Base-by-base conservation (phyloP, 92 coral and sea anemone genomes). In the Pocillopora grandis region DNA sequence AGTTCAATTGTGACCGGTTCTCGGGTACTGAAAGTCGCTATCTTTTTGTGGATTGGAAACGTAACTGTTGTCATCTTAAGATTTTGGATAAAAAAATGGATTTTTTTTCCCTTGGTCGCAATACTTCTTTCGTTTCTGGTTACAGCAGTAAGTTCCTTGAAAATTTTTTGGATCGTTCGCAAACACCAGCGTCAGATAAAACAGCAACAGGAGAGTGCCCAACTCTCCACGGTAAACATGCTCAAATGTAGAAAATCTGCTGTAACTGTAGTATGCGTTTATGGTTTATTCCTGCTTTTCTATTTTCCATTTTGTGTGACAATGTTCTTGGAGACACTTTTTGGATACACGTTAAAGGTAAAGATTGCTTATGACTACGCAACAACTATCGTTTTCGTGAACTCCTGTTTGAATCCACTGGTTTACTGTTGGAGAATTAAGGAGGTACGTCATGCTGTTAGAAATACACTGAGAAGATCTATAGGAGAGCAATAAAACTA, bases 161-260 rank as follows among this genome's bases (percentile, higher is more conserved):
- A 71, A 19, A 88, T 88, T 35, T 82, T 88, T 48, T 63, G 59
- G 17, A 77, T 83, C 58, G 87, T 83, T 17, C 87, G 77, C 19
- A 70, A 65, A n/a, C 90, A 87, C 42, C 86, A 67, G 31, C 73
- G 84, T 15, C 84, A 80, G 75, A 80, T 80, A 4, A 21, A 18
- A 15, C 52, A 52, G 17, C 84, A 66, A 31, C 33, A 73, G 62
- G 60, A 21, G 17, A 9, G 36, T 48, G 5, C 55, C 10, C 31
- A 49, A 73, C 23, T 2, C 5, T 10, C 48, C 33, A 18, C 31
- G 62, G 36, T 49, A 2, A 73, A 73, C 33, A 14, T 73, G 15
- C 60, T 73, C 1, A 49, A 19, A 7, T 73, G 77, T 20, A 49
- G 62, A 49, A 73, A 73, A 35, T 58, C 84, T 62, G 89, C 89